phyloP scores from a whole-genome alignment of 2,797 vertebrate species.

The Oreochromis grahami region DNA sequence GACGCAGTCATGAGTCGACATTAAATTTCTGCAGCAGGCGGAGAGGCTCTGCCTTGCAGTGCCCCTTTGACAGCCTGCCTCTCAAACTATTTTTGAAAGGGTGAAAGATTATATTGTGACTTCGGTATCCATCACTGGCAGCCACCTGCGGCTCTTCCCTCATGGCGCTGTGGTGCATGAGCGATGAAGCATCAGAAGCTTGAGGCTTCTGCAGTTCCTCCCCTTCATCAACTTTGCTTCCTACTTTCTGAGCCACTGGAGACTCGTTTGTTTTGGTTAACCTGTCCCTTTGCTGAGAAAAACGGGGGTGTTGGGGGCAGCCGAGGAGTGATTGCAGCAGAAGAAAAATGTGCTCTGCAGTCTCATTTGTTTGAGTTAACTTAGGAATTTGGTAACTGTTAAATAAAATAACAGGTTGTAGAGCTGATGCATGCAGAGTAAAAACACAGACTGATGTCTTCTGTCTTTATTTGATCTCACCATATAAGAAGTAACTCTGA shows the following conservation, averaged over 20 bases:
- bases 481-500: neutral
- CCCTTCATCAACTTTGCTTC: conserved; percentile 28
- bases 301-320: neutral
- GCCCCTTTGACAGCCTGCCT: conserved; percentile 53
- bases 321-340: neutral
- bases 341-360: conserved; percentile 18
- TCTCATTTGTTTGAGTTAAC: conserved; percentile 44
- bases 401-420: conserved; percentile 21
- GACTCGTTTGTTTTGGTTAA: conserved; percentile 41
- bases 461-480: neutral
- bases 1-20: conserved; percentile 40
- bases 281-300: neutral
- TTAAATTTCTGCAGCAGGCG: conserved; percentile 30
- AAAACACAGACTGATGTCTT: neutral
- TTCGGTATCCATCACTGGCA: conserved; percentile 58
- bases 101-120: conserved; percentile 40
- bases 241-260: neutral
- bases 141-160: conserved; percentile 47
- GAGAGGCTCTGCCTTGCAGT: conserved; percentile 1
- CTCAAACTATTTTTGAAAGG: conserved; percentile 65
- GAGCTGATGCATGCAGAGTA: conserved; percentile 6
- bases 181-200: conserved; percentile 25
- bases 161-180: conserved; percentile 28
- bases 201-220: neutral
- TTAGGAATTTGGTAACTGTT: neutral